Percentiles rank a stretch among this genome's conserved stretches.
These are phyloP conservation scores for Hermaeophaga mercurialis DNA, from an alignment of 2,888 invertebrate genomes.

Conservation along the genomic window DNA sequence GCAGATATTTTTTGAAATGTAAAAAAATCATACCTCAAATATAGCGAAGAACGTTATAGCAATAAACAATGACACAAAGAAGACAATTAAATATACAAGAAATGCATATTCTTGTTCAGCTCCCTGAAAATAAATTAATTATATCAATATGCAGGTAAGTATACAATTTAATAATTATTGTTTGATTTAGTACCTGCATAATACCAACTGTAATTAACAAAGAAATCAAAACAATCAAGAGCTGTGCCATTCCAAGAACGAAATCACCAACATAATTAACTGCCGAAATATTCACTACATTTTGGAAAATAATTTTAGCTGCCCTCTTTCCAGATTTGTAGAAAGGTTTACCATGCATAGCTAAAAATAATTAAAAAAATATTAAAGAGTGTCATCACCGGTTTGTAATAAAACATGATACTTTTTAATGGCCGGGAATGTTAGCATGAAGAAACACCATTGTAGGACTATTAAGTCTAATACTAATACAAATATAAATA, in stretches of 20 bases:
- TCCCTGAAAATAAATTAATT: conserved; percentile 17
- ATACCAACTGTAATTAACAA: conserved; percentile 33
- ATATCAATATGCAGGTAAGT: not conserved
- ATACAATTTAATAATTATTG: not conserved
- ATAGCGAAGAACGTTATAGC: conserved; percentile 34
- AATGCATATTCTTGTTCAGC: conserved; percentile 6
- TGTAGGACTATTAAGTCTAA: too few species aligned
- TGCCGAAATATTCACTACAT: conserved; percentile 41
- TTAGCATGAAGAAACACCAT: too few species aligned
- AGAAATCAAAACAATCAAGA: conserved; percentile 38
- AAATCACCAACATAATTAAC: conserved; percentile 46
- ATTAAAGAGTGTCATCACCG: conserved; percentile 1
- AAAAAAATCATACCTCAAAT: conserved; percentile 35
- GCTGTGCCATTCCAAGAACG: conserved; percentile 41
- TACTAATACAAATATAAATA: too few species aligned
- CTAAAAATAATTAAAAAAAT: conserved; percentile 33
- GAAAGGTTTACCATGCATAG: conserved; percentile 47
- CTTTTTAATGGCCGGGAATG: too few species aligned
- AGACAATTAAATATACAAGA: conserved; percentile 27
- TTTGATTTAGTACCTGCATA: conserved; percentile 35
- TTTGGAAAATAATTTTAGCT: conserved; percentile 42
- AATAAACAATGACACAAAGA: conserved; percentile 31
- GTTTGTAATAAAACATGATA: too few species aligned
- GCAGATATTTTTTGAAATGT: too few species aligned
- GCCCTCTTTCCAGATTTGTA: conserved; percentile 46